These are phyloP conservation scores for Menura novaehollandiae DNA, from an alignment of 2,113 vertebrate species.

Conservation along the genomic window DNA sequence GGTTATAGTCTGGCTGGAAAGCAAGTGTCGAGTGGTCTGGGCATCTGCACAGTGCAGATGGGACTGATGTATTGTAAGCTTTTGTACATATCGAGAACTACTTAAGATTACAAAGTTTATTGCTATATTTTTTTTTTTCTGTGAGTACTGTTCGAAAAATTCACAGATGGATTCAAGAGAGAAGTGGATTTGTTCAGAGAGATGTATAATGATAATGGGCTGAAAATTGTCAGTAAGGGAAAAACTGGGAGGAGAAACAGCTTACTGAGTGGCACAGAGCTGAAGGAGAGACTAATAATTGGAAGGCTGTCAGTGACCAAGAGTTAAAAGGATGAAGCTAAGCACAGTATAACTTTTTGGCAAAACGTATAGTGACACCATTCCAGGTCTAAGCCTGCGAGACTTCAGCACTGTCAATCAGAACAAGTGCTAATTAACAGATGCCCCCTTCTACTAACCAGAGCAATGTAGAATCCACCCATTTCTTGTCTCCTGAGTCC, in stretches of 20 bases:
- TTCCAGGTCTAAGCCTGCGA: background rate
- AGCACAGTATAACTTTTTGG: background rate
- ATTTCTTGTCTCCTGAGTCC: background rate
- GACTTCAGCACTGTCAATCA: background rate
- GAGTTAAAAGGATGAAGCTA: background rate
- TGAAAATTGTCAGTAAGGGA: background rate
- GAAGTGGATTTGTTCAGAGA: background rate
- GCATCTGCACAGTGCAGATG: background rate
- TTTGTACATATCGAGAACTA: background rate
- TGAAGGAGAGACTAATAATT: background rate
- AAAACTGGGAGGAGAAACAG: background rate
- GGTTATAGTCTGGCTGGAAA: background rate
- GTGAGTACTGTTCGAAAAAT: background rate
- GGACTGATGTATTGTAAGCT: background rate
- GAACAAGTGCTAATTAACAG: background rate
- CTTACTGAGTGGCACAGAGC: background rate
- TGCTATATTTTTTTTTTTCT: background rate
- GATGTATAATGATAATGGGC: background rate
- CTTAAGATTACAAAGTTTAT: background rate
- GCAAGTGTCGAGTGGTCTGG: background rate
- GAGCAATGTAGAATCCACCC: background rate
- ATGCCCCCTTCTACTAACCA: background rate
- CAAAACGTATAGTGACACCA: background rate
- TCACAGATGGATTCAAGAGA: background rate
- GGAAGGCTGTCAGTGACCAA: background rate